These are phyloP conservation scores for Helleia helle DNA, from an alignment of 2,888 invertebrate genomes.

Conservation along the genomic window DNA sequence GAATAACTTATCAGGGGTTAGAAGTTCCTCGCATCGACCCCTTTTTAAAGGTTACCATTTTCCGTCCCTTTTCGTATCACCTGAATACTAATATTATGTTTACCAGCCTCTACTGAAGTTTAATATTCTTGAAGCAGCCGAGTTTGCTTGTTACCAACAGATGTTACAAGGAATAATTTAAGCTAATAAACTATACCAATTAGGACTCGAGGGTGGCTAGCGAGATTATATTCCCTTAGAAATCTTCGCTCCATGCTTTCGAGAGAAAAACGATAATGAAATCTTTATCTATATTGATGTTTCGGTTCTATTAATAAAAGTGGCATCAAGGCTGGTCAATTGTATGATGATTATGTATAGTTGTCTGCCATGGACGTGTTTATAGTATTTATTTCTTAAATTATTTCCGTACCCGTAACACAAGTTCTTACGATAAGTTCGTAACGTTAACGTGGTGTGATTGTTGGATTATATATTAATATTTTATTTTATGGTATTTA, in stretches of 20 bases:
- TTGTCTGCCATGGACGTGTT: too few relatives aligned
- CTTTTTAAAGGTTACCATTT: slow-evolving; percentile 70
- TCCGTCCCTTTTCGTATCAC: slow-evolving; percentile 42
- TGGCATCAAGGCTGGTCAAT: too few relatives aligned
- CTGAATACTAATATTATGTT: slow-evolving; percentile 57
- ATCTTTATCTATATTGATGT: neutral
- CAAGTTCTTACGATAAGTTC: too few relatives aligned
- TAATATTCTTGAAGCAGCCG: slow-evolving; percentile 20
- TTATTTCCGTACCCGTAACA: too few relatives aligned
- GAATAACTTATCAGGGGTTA: slow-evolving; percentile 68
- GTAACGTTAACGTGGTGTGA: too few relatives aligned
- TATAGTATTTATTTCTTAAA: too few relatives aligned
- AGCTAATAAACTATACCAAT: slow-evolving; percentile 17
- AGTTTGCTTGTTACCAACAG: slow-evolving; percentile 17
- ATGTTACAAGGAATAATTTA: slow-evolving; percentile 17
- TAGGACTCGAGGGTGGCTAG: neutral
- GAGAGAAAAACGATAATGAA: neutral
- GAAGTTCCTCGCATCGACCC: slow-evolving; percentile 67
- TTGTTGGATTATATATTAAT: too few relatives aligned
- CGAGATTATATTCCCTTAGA: neutral
- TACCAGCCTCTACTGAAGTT: slow-evolving; percentile 19
- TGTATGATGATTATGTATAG: too few relatives aligned
- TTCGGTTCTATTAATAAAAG: too few relatives aligned
- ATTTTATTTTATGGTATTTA: too few relatives aligned
- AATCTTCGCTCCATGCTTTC: neutral